Evolutionary conservation across 2,888 invertebrate genomes (phyloP), one percentile per base, ranked within the genome.

Genomic region (Chirona hameri): DNA sequence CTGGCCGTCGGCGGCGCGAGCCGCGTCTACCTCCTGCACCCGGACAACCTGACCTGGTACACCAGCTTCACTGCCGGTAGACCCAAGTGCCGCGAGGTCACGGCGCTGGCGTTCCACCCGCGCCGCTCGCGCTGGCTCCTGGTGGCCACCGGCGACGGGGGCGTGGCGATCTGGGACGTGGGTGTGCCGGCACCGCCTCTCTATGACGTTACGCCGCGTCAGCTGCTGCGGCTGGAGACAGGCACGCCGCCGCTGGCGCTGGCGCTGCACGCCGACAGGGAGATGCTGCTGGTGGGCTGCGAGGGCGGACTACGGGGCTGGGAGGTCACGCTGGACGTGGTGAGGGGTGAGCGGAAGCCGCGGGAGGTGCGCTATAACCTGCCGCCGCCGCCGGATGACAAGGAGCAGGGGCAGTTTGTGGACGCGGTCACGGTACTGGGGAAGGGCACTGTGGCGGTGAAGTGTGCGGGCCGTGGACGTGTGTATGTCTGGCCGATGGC

Each of bases 111-210:
- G 31, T n/a, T 29, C n/a, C 52, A 60, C 81, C 29, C 29, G 24
- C 52, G 55, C 57, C 14, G 79, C n/a, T 80, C 85, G 15, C 85
- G 85, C 82, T 81, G 85, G 65, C 83, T 85, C 79, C 84, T 84
- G 81, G 86, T 86, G 57, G 87, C 86, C 15, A 85, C 86, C 82
- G 86, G 86, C 39, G 87, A 87, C 83, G 83, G 85, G 27, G 83
- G 85, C 46, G 84, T 87, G 14, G 85, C 86, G 15, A 79, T 87
- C 15, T 86, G 85, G 85, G 85, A 85, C 29, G 83, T 85, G 1
- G 85, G 85, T 0, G 82, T 82, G 27, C 84, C 85, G 55, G 57
- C 79, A 29, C 57, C 84, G 14, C 85, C 85, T 9, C 81, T 69
- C n/a, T 85, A 85, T 24, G 83, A 83, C 21, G 83, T 82, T 15